Percentiles rank a stretch among this genome's conserved stretches.
These are phyloP conservation scores for Pilophorus perplexus DNA, from an alignment of 2,888 invertebrate genomes.

Conservation along the genomic window DNA sequence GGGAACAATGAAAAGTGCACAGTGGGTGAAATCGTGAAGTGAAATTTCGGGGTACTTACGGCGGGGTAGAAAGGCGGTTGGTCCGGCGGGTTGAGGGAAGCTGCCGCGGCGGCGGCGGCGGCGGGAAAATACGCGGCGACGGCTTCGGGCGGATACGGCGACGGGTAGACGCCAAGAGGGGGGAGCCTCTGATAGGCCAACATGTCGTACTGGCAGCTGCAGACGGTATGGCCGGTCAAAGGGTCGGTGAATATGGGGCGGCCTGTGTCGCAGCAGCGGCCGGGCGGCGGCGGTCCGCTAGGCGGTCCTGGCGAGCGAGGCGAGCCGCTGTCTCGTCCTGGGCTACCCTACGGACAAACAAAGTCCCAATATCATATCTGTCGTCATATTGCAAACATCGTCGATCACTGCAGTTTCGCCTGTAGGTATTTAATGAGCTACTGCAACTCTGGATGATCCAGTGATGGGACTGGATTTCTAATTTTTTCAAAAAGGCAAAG, in stretches of 20 bases:
- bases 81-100: constrained; percentile 78
- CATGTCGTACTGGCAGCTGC: constrained; percentile 88
- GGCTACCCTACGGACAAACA: constrained; percentile 43
- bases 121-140: constrained; percentile 85
- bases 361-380: not conserved
- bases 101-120: constrained; percentile 79
- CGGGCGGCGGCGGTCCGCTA: constrained; percentile 41
- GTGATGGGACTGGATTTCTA: not conserved
- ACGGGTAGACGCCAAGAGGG: constrained; percentile 42
- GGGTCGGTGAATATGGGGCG: constrained; percentile 88
- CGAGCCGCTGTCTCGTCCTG: constrained; percentile 49
- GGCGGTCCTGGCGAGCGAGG: constrained; percentile 56
- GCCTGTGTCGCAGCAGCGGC: constrained; percentile 86
- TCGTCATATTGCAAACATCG: not conserved
- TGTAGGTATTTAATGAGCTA: no score
- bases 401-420: no score
- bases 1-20: no score
- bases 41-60: no score
- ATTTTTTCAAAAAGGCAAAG: not conserved
- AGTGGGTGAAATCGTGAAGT: no score
- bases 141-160: constrained; percentile 65
- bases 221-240: constrained; percentile 81
- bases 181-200: constrained; percentile 75
- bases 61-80: constrained; percentile 82
- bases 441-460: no score